phyloP scores from a whole-genome alignment of 1,140 invertebrate genomes.

The Neodiprion lecontei region DNA sequence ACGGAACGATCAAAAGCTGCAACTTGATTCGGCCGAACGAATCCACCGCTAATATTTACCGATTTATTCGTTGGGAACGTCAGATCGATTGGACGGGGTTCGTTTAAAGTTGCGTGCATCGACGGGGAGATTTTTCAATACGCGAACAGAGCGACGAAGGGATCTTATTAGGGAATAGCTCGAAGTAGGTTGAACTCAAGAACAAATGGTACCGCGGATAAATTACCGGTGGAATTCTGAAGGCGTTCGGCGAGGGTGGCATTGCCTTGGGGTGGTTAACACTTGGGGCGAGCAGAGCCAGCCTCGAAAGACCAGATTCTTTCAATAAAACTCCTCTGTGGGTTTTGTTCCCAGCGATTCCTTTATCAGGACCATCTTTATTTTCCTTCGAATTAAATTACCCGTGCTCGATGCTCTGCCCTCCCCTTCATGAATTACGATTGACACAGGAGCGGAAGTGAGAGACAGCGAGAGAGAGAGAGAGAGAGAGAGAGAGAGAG shows the following conservation, averaged over 20 bases:
- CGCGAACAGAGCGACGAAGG: background rate
- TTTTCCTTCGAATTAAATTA: background rate
- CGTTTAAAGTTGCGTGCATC: too few species aligned
- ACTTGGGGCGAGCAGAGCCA: background rate
- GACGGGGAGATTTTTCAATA: too few species aligned
- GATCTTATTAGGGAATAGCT: background rate
- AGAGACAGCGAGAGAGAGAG: background rate
- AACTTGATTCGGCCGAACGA: too few species aligned
- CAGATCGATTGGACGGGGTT: too few species aligned
- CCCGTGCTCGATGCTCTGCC: background rate
- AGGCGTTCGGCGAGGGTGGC: background rate
- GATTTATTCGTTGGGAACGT: too few species aligned
- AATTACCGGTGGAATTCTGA: constrained; percentile 2
- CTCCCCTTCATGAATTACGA: background rate
- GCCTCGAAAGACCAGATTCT: background rate
- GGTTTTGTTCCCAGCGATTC: background rate
- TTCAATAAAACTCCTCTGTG: constrained; percentile 5
- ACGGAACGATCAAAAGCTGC: too few species aligned
- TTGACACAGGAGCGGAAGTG: background rate
- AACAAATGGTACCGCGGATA: background rate
- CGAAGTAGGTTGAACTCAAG: background rate
- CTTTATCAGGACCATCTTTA: background rate
- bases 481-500: background rate
- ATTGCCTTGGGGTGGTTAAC: background rate
- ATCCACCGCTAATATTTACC: too few species aligned